phyloP scores from a whole-genome alignment of 2,888 invertebrate genomes.

The Drosophila meridiana region DNA sequence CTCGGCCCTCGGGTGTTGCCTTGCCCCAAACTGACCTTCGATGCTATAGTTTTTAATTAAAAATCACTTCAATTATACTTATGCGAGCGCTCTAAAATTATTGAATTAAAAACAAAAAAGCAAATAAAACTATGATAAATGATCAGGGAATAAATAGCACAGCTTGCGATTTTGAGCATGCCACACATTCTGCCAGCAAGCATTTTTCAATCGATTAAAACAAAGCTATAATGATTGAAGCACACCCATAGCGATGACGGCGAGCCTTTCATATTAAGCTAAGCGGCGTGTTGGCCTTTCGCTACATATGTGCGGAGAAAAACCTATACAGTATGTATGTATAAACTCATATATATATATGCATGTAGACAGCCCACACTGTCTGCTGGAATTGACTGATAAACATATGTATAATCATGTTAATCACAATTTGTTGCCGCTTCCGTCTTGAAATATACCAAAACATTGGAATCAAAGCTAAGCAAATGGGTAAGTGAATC shows the following conservation, averaged over 20 bases:
- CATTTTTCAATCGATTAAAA: slow-evolving; percentile 25
- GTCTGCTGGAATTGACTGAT: slow-evolving; percentile 15
- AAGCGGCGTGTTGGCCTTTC: slow-evolving; percentile 36
- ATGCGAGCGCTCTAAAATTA: slow-evolving; percentile 61
- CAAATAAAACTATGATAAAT: slow-evolving; percentile 49
- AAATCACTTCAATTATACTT: slow-evolving; percentile 68
- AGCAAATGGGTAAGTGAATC: slow-evolving; percentile 29
- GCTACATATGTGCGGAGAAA: slow-evolving; percentile 7
- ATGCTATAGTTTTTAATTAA: slow-evolving; percentile 60
- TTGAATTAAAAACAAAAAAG: slow-evolving; percentile 38
- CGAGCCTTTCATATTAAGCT: slow-evolving; percentile 50
- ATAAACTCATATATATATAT: neutral
- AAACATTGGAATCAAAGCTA: slow-evolving; percentile 32
- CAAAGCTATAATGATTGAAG: slow-evolving; percentile 72
- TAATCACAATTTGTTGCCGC: slow-evolving; percentile 52
- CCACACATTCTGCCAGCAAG: slow-evolving; percentile 56
- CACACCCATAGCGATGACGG: slow-evolving; percentile 49
- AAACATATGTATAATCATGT: slow-evolving; percentile 48
- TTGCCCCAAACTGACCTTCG: slow-evolving; percentile 57
- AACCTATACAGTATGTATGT: neutral
- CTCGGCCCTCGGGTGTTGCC: slow-evolving; percentile 26
- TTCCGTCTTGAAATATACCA: slow-evolving; percentile 54
- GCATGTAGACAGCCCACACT: slow-evolving; percentile 22
- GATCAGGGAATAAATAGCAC: slow-evolving; percentile 31
- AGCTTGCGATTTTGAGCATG: slow-evolving; percentile 26